Evolutionary conservation across 2,888 invertebrate species (phyloP).

Genomic region (Eupithecia insigniata): DNA sequence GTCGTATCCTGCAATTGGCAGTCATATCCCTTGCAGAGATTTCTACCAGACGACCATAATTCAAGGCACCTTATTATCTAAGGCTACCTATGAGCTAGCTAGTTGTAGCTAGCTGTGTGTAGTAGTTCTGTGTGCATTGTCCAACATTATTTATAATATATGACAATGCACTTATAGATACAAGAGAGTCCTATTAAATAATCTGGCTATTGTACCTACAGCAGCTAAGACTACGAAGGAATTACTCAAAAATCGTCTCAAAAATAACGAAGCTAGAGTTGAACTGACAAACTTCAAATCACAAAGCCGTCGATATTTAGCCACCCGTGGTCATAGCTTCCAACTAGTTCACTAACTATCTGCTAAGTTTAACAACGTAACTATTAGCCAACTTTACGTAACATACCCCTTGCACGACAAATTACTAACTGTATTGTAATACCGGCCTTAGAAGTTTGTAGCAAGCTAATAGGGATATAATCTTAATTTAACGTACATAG

Average conservation of each 20-base stretch:
- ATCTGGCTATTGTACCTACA: not conserved
- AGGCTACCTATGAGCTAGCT: no score
- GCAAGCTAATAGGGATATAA: constrained; percentile 29
- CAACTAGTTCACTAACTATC: constrained; percentile 12
- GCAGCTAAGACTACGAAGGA: not conserved
- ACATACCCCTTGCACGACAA: constrained; percentile 45
- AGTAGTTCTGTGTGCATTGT: no score
- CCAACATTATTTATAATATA: no score
- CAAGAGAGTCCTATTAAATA: not conserved
- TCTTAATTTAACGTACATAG: not conserved
- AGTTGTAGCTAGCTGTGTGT: no score
- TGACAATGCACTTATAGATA: no score
- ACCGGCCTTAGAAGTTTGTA: constrained; percentile 41
- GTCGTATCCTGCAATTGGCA: no score
- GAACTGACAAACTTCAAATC: not conserved
- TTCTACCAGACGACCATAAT: no score
- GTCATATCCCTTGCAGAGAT: no score
- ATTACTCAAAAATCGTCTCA: not conserved
- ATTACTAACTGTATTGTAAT: constrained; percentile 46
- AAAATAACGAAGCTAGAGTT: not conserved
- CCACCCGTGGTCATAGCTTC: constrained; percentile 23
- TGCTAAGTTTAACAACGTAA: constrained; percentile 39
- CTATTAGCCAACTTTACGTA: constrained; percentile 45
- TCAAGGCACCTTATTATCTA: no score
- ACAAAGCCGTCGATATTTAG: constrained; percentile 8